These are phyloP conservation scores for Nasonia longicornis DNA, from an alignment of 1,140 invertebrate genomes.

Conservation along the genomic window DNA sequence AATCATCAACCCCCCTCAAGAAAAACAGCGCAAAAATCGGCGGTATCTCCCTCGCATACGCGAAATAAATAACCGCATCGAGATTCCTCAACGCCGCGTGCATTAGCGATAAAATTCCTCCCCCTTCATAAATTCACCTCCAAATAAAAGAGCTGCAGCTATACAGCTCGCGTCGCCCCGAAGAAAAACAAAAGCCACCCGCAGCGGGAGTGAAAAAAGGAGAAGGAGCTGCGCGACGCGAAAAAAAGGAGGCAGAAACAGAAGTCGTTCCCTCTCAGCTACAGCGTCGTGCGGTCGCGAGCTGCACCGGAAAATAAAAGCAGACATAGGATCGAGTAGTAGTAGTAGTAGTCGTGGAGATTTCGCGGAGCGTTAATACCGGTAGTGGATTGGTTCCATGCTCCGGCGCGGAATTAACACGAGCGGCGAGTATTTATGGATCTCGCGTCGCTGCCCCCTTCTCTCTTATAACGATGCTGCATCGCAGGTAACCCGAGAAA, in stretches of 20 bases:
- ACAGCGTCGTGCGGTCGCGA: not conserved
- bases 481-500: not conserved
- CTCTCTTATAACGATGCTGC: not conserved
- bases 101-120: not conserved
- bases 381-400: constrained; percentile 60
- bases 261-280: not conserved
- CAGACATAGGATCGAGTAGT: not conserved
- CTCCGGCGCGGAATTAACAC: constrained; percentile 64
- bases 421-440: constrained; percentile 40
- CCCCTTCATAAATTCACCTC: not conserved
- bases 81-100: not conserved
- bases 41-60: not conserved
- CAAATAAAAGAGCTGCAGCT: not conserved
- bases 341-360: not conserved
- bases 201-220: not conserved
- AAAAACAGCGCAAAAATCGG: not conserved
- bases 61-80: not conserved
- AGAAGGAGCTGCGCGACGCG: not conserved
- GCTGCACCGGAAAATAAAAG: not conserved
- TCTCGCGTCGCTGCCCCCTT: not conserved
- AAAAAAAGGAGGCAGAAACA: not conserved
- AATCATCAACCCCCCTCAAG: not conserved
- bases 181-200: not conserved
- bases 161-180: too few relatives aligned
- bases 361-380: constrained; percentile 60